These are phyloP conservation scores for Zaprionus gabonicus DNA, from an alignment of 1,140 invertebrate species.

Conservation along the genomic window DNA sequence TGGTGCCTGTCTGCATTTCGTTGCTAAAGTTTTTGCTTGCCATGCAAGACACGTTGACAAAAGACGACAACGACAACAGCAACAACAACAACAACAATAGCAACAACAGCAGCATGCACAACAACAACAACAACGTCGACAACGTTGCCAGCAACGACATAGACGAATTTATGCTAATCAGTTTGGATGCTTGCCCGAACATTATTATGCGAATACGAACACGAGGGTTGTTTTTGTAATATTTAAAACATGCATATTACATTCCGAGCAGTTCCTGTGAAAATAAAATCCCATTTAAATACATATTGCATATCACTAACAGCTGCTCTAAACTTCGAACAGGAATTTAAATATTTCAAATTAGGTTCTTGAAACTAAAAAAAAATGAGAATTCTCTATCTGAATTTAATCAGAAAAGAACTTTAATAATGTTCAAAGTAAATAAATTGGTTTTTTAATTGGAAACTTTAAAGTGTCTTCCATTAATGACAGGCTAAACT, in stretches of 20 bases:
- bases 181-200: slow-evolving; percentile 63
- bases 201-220: slow-evolving; percentile 29
- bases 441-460: too few species aligned
- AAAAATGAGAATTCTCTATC: too few species aligned
- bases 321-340: neutral
- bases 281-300: slow-evolving; percentile 2
- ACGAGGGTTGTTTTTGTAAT: slow-evolving; percentile 28
- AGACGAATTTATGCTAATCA: slow-evolving; percentile 83
- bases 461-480: too few species aligned
- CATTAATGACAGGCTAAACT: too few species aligned
- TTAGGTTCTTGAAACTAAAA: neutral
- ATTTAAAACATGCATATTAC: slow-evolving; percentile 34
- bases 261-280: neutral
- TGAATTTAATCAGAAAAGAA: too few species aligned
- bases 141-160: slow-evolving; percentile 67
- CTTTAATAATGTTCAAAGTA: too few species aligned
- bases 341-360: neutral
- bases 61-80: slow-evolving; percentile 64
- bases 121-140: slow-evolving; percentile 29
- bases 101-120: slow-evolving; percentile 32
- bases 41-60: slow-evolving; percentile 81
- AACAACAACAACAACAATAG: slow-evolving; percentile 39
- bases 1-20: slow-evolving; percentile 52
- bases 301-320: neutral
- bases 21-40: slow-evolving; percentile 70